Conservation (phyloP, 2,888 invertebrate genomes). For the Melanostoma mellinum region DNA sequence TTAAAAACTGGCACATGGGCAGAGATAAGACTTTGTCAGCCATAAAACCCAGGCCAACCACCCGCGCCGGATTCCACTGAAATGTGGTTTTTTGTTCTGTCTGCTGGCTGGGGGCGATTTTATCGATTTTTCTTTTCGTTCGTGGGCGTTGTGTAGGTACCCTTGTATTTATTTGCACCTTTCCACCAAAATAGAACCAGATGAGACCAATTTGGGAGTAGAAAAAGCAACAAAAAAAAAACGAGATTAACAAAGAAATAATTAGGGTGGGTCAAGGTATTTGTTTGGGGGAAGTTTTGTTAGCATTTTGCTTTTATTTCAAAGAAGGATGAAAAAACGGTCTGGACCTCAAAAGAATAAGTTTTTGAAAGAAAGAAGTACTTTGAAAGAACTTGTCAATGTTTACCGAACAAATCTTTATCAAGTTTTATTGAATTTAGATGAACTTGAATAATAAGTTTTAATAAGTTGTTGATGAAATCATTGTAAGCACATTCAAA, state of each 20-base stretch:
- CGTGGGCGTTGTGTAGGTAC: constrained; percentile 20
- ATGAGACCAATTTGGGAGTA: neutral
- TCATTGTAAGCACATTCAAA: too few species aligned
- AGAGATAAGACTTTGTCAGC: constrained; percentile 14
- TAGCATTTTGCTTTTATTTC: too few species aligned
- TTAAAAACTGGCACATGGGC: constrained; percentile 59
- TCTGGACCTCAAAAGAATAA: too few species aligned
- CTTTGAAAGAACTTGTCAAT: too few species aligned
- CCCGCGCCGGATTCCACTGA: neutral
- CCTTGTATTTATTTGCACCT: constrained; percentile 9
- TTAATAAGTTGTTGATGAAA: too few species aligned
- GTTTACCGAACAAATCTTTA: too few species aligned
- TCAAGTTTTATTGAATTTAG: too few species aligned
- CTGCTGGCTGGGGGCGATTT: constrained; percentile 19
- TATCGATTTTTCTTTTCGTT: constrained; percentile 20
- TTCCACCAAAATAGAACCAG: constrained; percentile 6
- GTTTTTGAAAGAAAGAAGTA: too few species aligned
- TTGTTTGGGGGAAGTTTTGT: neutral
- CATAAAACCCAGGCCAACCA: constrained; percentile 14
- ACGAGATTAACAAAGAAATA: neutral
- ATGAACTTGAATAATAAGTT: too few species aligned
- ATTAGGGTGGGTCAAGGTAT: constrained; percentile 31
- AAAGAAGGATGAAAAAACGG: too few species aligned
- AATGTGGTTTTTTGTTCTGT: constrained; percentile 15
- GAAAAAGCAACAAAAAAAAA: neutral